Conservation (phyloP, 2,888 invertebrate genomes). For the Adelognathus sp. region DNA sequence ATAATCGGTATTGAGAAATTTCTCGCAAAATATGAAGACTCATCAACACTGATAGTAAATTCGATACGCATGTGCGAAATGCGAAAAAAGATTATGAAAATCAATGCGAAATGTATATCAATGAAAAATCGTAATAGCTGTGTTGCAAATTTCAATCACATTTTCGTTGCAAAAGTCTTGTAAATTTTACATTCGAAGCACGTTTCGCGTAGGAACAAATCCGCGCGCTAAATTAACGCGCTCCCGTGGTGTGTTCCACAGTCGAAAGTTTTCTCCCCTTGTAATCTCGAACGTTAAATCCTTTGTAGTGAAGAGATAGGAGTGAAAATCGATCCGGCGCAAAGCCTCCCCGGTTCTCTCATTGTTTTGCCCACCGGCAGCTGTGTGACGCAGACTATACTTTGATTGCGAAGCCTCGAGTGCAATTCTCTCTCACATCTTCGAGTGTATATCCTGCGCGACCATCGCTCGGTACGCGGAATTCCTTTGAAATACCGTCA, state of each 20-base stretch:
- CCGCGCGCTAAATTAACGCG: too few species aligned
- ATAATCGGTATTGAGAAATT: too few species aligned
- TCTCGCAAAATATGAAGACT: too few species aligned
- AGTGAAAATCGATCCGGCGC: constrained; percentile 53
- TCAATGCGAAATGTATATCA: too few species aligned
- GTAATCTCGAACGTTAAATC: constrained; percentile 39
- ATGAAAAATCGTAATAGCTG: too few species aligned
- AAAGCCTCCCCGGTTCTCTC: constrained; percentile 37
- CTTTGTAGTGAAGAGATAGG: constrained; percentile 19
- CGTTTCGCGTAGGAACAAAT: too few species aligned
- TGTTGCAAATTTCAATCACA: too few species aligned
- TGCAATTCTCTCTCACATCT: constrained; percentile 26
- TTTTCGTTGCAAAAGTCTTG: too few species aligned
- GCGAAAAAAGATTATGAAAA: too few species aligned
- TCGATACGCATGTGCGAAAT: too few species aligned
- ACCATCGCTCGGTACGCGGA: constrained; percentile 24
- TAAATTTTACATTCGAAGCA: too few species aligned
- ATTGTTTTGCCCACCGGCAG: constrained; percentile 58
- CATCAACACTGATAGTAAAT: too few species aligned
- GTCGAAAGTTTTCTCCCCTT: background rate
- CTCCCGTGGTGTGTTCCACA: background rate
- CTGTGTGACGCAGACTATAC: constrained; percentile 60
- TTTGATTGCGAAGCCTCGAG: constrained; percentile 59
- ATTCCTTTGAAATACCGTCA: constrained; percentile 54
- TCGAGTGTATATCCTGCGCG: constrained; percentile 8